phyloP scores from a whole-genome alignment of 1,140 invertebrate species.

The Zaprionus nigranus region DNA sequence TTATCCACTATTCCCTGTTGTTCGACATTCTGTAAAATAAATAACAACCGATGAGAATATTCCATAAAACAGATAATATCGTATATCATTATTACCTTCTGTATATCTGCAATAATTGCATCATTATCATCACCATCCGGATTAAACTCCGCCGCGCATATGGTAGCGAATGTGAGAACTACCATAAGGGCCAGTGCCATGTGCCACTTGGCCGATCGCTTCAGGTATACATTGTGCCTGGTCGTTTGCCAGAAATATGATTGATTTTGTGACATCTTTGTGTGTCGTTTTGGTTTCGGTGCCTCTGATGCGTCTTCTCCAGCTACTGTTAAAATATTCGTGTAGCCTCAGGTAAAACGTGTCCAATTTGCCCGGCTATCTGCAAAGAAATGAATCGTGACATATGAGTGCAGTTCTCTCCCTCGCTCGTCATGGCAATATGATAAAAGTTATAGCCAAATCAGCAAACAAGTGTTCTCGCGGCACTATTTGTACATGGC shows the following conservation, averaged over 20 bases:
- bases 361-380: slow-evolving; percentile 55
- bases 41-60: neutral
- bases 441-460: slow-evolving; percentile 40
- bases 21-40: slow-evolving; percentile 44
- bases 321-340: slow-evolving; percentile 40
- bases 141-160: slow-evolving; percentile 74
- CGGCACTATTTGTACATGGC: slow-evolving; percentile 33
- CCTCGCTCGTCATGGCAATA: neutral
- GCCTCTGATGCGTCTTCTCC: slow-evolving; percentile 14
- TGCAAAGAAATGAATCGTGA: slow-evolving; percentile 57
- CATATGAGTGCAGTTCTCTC: slow-evolving; percentile 32
- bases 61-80: neutral
- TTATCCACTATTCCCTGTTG: slow-evolving; percentile 36
- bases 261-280: slow-evolving; percentile 83
- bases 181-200: slow-evolving; percentile 79
- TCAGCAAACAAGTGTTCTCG: slow-evolving; percentile 61
- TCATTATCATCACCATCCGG: slow-evolving; percentile 64
- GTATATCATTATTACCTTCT: slow-evolving; percentile 37
- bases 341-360: slow-evolving; percentile 38
- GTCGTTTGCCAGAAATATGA: slow-evolving; percentile 84
- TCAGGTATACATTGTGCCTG: slow-evolving; percentile 83
- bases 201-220: slow-evolving; percentile 78
- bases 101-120: slow-evolving; percentile 48
- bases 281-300: slow-evolving; percentile 28
- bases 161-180: slow-evolving; percentile 78